Conservation (phyloP, 2,797 vertebrate species). For the Pseudomugil gertrudae region DNA sequence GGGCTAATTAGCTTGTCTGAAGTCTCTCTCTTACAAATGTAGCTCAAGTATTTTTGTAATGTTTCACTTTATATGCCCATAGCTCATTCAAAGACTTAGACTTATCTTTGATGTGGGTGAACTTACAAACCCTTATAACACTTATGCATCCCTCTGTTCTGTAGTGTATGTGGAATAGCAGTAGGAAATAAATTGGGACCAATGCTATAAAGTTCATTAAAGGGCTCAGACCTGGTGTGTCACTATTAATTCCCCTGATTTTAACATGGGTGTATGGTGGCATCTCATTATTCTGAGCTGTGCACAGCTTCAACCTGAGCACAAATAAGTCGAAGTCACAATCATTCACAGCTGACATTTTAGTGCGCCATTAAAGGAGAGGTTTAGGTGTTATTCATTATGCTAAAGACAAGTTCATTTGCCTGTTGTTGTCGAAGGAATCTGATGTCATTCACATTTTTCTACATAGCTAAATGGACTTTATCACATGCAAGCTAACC, state of each 20-base stretch:
- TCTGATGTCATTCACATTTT: not conserved
- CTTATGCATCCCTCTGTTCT: not conserved
- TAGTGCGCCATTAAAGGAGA: not conserved
- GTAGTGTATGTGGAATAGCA: not conserved
- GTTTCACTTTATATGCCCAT: not conserved
- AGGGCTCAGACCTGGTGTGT: slow-evolving; percentile 5
- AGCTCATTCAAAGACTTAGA: not conserved
- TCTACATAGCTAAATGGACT: not conserved
- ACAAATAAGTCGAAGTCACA: slow-evolving; percentile 18
- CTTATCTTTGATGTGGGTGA: not conserved
- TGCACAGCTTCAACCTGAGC: slow-evolving; percentile 19
- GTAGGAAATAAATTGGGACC: not conserved
- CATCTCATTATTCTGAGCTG: slow-evolving; percentile 9
- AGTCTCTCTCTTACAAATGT: not conserved
- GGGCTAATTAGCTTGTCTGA: slow-evolving; percentile 3
- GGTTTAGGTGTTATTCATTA: not conserved
- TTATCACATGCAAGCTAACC: not conserved
- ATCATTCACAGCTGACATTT: not conserved
- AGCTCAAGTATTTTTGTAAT: not conserved
- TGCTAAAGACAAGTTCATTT: not conserved
- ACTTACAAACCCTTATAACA: too few species aligned
- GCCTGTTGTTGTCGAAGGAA: not conserved
- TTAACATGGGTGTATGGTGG: slow-evolving; percentile 5
- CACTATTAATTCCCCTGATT: slow-evolving; percentile 19
- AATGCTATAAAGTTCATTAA: slow-evolving; percentile 5